Base-by-base conservation (phyloP, 2,888 invertebrate species). In the Drosophila recens region DNA sequence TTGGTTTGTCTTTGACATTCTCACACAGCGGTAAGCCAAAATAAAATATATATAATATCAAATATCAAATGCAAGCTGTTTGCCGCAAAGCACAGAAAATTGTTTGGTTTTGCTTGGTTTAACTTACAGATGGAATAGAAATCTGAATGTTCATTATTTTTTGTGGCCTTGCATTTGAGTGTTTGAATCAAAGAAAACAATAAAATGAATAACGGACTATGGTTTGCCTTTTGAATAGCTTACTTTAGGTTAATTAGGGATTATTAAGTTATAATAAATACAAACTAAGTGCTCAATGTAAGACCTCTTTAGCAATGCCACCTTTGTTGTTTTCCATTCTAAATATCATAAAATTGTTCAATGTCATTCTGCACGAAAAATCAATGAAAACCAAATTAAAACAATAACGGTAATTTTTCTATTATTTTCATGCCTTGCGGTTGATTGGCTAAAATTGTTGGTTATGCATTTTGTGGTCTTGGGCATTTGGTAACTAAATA, bases 361-460 rank as follows among this genome's bases (percentile, higher is more conserved):
- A 30, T 36, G 13, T 5, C n/a, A 23, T 6, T 46, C 33, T 15
- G 20, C 20, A 13, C 11, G n/a, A 20, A 53, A 57, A 58, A 62
- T 33, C 30, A 13, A 54, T 45, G n/a, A 3, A 20, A 43, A 61
- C 62, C 43, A 43, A 57, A 76, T 67, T 36, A 48, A 65, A 42
- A 33, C 34, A 46, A 68, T 49, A 46, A 46, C 51, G 42, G 15
- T 79, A 70, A 72, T 71, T 65, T 76, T 70, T 67, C 59, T 42
- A 72, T 71, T 68, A 80, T 63, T 73, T 45, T 51, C 53, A 61
- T 59, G 51, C 57, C 34, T 43, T 78, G 73, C 66, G 70, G 63
- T 69, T 74, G 69, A 63, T 72, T 63, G 70, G 53, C 49, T 63
- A 54, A 58, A 76, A 72, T 72, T 58, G 66, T 49, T 56, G 53